phyloP scores from a whole-genome alignment of 1,140 invertebrate genomes.

The Heliconius nattereri region DNA sequence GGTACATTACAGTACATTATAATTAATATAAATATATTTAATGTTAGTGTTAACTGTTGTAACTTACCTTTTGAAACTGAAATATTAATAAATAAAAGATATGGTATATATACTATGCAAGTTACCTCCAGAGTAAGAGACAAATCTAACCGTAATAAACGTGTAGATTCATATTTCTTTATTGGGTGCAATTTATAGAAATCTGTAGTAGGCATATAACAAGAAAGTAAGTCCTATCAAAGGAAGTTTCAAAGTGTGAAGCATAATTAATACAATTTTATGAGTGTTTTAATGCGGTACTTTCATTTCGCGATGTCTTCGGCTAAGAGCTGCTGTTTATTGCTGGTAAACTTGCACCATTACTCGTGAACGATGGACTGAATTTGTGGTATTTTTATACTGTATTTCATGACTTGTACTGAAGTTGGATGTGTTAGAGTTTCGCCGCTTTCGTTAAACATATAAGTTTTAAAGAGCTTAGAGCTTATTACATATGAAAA shows the following conservation, averaged over 20 bases:
- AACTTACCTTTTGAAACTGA: not conserved
- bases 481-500: not conserved
- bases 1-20: not conserved
- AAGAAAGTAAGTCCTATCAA: not conserved
- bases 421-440: not conserved
- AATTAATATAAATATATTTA: not conserved
- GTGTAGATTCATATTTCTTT: not conserved
- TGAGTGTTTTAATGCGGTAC: conserved; percentile 26
- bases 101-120: no score
- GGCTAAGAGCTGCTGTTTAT: conserved; percentile 24
- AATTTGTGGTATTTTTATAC: conserved; percentile 7
- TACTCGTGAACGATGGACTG: conserved; percentile 25
- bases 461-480: not conserved
- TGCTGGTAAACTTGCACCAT: conserved; percentile 32
- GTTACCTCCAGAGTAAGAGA: no score
- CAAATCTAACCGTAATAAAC: no score
- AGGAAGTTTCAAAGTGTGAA: not conserved
- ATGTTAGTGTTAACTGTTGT: not conserved
- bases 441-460: not conserved
- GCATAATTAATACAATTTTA: conserved; percentile 31
- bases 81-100: not conserved
- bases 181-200: not conserved
- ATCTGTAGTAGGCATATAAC: not conserved
- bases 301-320: conserved; percentile 23
- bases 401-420: not conserved